Percentiles rank a stretch among this genome's conserved stretches.
These are phyloP conservation scores for Cosmia trapezina DNA, from an alignment of 2,888 invertebrate genomes.

Conservation along the genomic window DNA sequence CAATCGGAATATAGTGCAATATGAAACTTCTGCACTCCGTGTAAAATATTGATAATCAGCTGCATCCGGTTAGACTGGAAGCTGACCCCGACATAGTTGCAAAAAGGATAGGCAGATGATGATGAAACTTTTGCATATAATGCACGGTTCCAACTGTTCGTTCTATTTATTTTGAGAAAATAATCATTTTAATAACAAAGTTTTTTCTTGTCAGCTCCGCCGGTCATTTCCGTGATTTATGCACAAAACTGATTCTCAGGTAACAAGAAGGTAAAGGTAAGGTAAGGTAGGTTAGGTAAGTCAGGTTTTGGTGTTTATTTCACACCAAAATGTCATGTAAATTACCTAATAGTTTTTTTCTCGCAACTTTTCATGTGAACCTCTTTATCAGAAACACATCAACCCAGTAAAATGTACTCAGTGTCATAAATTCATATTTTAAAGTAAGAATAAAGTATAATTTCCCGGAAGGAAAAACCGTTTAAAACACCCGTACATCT, in stretches of 20 bases:
- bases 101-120: not conserved
- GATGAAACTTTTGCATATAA: not conserved
- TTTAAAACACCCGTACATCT: constrained; percentile 18
- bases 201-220: not conserved
- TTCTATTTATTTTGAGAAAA: not conserved
- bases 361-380: not conserved
- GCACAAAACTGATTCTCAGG: not conserved
- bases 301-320: not conserved
- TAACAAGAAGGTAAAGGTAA: too few species aligned
- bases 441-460: constrained; percentile 33
- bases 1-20: not conserved
- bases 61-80: not conserved
- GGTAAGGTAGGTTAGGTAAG: too few species aligned
- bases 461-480: constrained; percentile 7
- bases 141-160: not conserved
- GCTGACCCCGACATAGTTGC: not conserved
- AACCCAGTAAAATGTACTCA: constrained; percentile 6
- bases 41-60: not conserved
- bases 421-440: constrained; percentile 46
- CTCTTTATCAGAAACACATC: constrained; percentile 29
- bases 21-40: not conserved
- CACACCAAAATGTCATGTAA: not conserved
- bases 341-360: constrained; percentile 10
- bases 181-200: not conserved
- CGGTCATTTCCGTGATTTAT: not conserved